Conservation (phyloP, 1,140 invertebrate species). For the Holotrichia oblita region DNA sequence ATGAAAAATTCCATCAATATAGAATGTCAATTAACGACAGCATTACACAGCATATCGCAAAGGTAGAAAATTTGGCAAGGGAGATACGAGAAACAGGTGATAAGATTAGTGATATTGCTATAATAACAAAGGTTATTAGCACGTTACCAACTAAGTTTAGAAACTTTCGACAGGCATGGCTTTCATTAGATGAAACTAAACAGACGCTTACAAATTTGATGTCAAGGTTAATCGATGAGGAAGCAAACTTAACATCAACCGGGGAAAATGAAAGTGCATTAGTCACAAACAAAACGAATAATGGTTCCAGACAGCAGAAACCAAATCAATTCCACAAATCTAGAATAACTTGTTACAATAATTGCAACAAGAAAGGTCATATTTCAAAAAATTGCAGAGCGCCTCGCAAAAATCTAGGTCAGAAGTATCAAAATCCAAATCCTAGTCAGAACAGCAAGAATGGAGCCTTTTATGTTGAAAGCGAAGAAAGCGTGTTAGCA, state of each 20-base stretch:
- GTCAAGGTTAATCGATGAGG: slow-evolving; percentile 58
- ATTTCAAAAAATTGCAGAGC: slow-evolving; percentile 48
- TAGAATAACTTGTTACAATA: too few relatives aligned
- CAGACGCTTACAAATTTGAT: slow-evolving; percentile 60
- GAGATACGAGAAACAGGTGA: slow-evolving; percentile 57
- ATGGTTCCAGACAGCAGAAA: slow-evolving; percentile 34
- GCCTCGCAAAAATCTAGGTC: not conserved
- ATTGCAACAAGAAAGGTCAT: slow-evolving; percentile 49
- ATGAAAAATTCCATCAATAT: slow-evolving; percentile 37
- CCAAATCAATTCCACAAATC: too few relatives aligned
- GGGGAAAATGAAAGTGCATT: slow-evolving; percentile 53
- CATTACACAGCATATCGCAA: not conserved
- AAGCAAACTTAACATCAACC: slow-evolving; percentile 53
- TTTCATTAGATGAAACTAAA: slow-evolving; percentile 56
- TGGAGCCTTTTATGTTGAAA: too few relatives aligned
- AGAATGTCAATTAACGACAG: slow-evolving; percentile 48
- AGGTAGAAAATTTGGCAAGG: slow-evolving; percentile 55
- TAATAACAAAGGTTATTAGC: slow-evolving; percentile 58
- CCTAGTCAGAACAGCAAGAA: too few relatives aligned
- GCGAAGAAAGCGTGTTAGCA: not conserved
- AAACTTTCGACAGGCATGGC: slow-evolving; percentile 59
- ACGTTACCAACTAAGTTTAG: slow-evolving; percentile 53
- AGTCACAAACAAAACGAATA: slow-evolving; percentile 45
- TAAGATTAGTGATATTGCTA: slow-evolving; percentile 55
- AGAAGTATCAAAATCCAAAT: not conserved